Evolutionary conservation across 2,113 vertebrate genomes (phyloP).

Genomic region (Phylloscopus trochilus): DNA sequence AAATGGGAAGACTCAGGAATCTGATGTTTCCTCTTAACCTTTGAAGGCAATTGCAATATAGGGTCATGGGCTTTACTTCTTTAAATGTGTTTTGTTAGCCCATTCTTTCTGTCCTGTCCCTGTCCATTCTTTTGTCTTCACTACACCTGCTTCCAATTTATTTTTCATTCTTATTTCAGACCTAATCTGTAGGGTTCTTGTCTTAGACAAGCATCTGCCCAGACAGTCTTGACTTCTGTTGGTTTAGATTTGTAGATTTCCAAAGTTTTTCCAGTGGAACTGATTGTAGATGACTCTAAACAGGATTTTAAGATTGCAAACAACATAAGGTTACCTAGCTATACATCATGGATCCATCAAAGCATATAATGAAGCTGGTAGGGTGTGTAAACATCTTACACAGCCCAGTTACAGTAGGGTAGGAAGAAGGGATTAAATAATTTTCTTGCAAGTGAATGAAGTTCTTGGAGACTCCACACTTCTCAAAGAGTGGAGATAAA

Average conservation of each 20-base stretch:
- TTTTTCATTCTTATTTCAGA: neutral
- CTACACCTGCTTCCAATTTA: neutral
- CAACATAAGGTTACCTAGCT: neutral
- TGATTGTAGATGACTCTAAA: neutral
- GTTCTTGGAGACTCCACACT: neutral
- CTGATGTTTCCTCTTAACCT: neutral
- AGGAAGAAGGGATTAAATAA: neutral
- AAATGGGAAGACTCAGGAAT: fast-evolving
- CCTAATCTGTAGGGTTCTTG: neutral
- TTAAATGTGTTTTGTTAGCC: neutral
- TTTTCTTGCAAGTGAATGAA: neutral
- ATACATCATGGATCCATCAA: neutral
- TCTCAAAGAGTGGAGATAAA: neutral
- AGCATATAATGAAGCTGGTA: neutral
- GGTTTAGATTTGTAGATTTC: neutral
- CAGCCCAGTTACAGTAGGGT: neutral
- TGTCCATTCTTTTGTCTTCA: neutral
- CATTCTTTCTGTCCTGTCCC: neutral
- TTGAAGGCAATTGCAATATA: neutral
- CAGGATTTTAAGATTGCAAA: neutral
- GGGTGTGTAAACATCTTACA: neutral
- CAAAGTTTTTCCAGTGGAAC: neutral
- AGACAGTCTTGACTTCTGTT: neutral
- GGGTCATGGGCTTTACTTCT: neutral
- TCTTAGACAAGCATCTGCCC: neutral